Conservation (phyloP, 1,140 invertebrate species). For the Drosophila kepulauana region DNA sequence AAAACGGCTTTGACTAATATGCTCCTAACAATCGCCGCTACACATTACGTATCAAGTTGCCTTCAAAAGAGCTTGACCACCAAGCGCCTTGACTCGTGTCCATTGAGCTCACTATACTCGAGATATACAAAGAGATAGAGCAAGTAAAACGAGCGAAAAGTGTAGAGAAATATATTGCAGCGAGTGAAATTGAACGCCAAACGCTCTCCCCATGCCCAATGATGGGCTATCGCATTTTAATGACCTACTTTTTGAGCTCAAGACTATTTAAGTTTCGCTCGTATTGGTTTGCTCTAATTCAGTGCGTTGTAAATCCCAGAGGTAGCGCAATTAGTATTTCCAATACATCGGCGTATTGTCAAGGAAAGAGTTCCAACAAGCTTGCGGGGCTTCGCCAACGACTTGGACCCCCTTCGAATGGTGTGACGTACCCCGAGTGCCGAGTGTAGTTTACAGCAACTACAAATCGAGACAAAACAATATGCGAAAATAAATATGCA, state of each 20-base stretch:
- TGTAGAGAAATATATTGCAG: not conserved
- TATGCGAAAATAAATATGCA: not conserved
- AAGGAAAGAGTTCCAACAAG: conserved; percentile 66
- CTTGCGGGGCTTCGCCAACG: conserved; percentile 43
- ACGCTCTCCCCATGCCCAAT: conserved; percentile 1
- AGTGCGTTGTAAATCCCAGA: conserved; percentile 65
- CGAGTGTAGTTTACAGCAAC: conserved; percentile 20
- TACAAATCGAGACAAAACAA: conserved; percentile 25
- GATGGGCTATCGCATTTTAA: conserved; percentile 75
- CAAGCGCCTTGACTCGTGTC: conserved; percentile 77
- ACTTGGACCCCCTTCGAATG: conserved; percentile 4
- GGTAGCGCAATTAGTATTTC: conserved; percentile 69
- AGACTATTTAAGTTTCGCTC: conserved; percentile 74
- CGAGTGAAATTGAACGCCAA: not conserved
- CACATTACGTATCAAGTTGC: conserved; percentile 69
- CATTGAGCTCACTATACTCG: conserved; percentile 71
- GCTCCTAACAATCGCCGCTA: conserved; percentile 41
- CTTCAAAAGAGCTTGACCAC: conserved; percentile 68
- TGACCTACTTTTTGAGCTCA: conserved; percentile 75
- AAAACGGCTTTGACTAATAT: conserved; percentile 73
- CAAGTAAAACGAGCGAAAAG: not conserved
- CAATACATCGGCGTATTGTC: conserved; percentile 57
- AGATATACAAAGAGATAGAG: conserved; percentile 1
- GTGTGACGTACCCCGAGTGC: conserved; percentile 12
- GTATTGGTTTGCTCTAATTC: conserved; percentile 79